These are phyloP conservation scores for Dendrocopos noguchii DNA, from an alignment of 2,113 vertebrate genomes.

Conservation along the genomic window DNA sequence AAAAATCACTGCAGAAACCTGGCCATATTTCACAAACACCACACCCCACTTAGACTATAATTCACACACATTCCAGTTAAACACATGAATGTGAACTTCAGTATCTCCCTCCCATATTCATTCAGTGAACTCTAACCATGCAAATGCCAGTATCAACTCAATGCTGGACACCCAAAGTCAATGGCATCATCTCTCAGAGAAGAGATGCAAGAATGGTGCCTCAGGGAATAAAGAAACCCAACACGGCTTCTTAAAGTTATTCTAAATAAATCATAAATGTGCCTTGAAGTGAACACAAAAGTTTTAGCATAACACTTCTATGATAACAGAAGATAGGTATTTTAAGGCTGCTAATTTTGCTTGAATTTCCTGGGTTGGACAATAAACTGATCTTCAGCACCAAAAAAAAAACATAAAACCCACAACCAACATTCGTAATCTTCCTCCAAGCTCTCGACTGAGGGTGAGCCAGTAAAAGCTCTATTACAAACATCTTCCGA, in stretches of 20 bases:
- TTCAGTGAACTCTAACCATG: rapidly evolving
- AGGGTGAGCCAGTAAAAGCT: rapidly evolving
- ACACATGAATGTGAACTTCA: rapidly evolving
- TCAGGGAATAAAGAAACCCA: neutral
- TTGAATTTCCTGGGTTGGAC: neutral
- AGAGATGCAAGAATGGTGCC: rapidly evolving
- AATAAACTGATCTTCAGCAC: neutral
- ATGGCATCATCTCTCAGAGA: rapidly evolving
- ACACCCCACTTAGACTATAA: neutral
- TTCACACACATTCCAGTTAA: rapidly evolving
- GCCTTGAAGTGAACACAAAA: rapidly evolving
- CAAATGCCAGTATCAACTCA: neutral
- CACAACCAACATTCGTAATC: rapidly evolving
- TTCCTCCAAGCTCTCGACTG: neutral
- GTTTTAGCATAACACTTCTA: neutral
- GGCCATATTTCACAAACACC: neutral
- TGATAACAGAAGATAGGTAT: rapidly evolving
- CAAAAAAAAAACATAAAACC: neutral
- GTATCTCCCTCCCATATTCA: rapidly evolving
- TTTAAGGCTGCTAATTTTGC: rapidly evolving
- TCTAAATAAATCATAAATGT: rapidly evolving
- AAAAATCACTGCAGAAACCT: neutral
- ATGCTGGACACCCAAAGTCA: rapidly evolving
- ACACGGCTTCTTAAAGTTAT: neutral
- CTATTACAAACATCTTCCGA: rapidly evolving